Conservation (phyloP, 2,888 invertebrate species). For the Dyspetes luteomarginatus region DNA sequence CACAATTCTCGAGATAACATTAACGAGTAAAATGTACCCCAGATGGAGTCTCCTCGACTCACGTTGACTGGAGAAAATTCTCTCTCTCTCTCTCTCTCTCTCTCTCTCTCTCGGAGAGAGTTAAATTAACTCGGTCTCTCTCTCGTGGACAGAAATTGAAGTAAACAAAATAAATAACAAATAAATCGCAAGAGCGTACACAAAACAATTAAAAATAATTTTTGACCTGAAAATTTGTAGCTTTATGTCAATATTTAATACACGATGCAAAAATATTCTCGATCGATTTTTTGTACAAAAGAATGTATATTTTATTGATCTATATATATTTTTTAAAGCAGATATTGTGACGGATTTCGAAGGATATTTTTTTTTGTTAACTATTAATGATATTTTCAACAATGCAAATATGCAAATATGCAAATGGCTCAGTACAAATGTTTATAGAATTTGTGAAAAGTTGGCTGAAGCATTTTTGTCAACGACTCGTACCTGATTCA, state of each 20-base stretch:
- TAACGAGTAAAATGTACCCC: conserved; percentile 56
- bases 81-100: no score
- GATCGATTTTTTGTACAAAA: neutral
- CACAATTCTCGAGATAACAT: conserved; percentile 60
- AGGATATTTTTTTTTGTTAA: neutral
- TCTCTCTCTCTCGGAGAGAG: conserved; percentile 39
- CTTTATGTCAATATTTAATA: neutral
- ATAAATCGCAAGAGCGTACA: neutral
- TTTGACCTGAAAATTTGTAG: neutral
- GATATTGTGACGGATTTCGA: no score
- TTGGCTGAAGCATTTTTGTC: neutral
- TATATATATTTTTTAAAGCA: no score
- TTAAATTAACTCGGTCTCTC: no score
- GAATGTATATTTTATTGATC: no score
- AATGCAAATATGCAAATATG: conserved; percentile 1
- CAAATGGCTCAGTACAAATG: neutral
- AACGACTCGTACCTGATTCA: conserved; percentile 11
- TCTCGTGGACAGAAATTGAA: neutral
- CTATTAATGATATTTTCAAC: neutral
- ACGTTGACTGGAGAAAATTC: no score
- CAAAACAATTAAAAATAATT: neutral
- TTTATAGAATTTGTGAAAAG: conserved; percentile 44
- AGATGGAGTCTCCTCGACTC: conserved; percentile 41
- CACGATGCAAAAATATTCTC: neutral
- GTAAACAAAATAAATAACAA: neutral